phyloP scores from a whole-genome alignment of 2,113 vertebrate species.

The Carassius carassius region DNA sequence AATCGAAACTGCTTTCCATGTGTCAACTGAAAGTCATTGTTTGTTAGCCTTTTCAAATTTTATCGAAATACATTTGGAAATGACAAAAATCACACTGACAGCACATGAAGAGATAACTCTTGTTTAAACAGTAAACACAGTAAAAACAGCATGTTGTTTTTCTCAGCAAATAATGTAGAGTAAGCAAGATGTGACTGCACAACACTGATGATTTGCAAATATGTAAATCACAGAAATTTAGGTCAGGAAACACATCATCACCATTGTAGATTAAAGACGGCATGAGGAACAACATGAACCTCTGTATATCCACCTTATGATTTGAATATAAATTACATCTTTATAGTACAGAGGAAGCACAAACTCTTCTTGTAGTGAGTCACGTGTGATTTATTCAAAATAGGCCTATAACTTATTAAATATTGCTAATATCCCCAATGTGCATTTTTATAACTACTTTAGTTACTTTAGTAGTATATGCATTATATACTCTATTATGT shows the following conservation, averaged over 20 bases:
- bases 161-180: neutral
- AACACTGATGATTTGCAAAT: neutral
- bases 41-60: neutral
- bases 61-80: neutral
- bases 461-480: neutral
- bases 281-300: neutral
- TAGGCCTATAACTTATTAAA: neutral
- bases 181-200: neutral
- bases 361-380: neutral
- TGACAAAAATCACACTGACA: neutral
- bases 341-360: neutral
- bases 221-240: neutral
- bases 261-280: neutral
- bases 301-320: neutral
- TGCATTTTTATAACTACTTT: neutral
- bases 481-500: neutral
- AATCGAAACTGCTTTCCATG: neutral
- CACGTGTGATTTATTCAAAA: neutral
- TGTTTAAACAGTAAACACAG: constrained; percentile 1
- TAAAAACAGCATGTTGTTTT: neutral
- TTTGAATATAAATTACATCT: neutral
- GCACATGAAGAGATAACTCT: neutral
- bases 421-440: neutral
- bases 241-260: neutral
- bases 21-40: neutral